Percentiles rank a stretch among this genome's conserved stretches.
Conservation (phyloP, 2,797 vertebrate species). For the Brotula barbata region DNA sequence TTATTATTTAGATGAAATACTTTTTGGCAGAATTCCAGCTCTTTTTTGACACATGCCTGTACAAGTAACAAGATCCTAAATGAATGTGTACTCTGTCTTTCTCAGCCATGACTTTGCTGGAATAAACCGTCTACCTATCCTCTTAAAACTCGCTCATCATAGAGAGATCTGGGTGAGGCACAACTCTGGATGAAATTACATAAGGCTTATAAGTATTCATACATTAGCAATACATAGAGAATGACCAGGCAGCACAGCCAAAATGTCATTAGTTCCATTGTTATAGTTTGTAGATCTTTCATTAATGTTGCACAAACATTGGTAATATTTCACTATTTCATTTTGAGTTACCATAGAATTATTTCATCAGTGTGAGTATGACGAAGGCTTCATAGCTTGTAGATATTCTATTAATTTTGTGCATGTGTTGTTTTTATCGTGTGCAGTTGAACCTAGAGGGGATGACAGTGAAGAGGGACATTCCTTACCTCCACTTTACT, state of each 20-base stretch:
- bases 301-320: not conserved
- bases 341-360: too few relatives aligned
- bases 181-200: slow-evolving; percentile 4
- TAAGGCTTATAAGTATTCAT: not conserved
- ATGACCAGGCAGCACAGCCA: not conserved
- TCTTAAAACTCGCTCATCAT: slow-evolving; percentile 89
- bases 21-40: not conserved
- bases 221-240: not conserved
- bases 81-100: slow-evolving; percentile 17
- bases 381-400: not conserved
- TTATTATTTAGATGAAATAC: too few relatives aligned
- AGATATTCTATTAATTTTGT: not conserved
- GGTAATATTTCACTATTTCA: not conserved
- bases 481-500: slow-evolving; percentile 82
- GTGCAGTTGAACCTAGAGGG: slow-evolving; percentile 88
- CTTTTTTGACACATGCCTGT: not conserved
- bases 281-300: too few relatives aligned
- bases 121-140: slow-evolving; percentile 83
- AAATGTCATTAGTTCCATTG: not conserved
- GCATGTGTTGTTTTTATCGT: slow-evolving; percentile 22
- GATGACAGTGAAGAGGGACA: slow-evolving; percentile 78
- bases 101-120: slow-evolving; percentile 85
- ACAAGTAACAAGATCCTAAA: not conserved
- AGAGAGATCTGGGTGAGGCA: slow-evolving; percentile 91
- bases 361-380: too few relatives aligned